Evolutionary conservation across 2,797 vertebrate genomes (phyloP).

Genomic region (Esox masquinongy): DNA sequence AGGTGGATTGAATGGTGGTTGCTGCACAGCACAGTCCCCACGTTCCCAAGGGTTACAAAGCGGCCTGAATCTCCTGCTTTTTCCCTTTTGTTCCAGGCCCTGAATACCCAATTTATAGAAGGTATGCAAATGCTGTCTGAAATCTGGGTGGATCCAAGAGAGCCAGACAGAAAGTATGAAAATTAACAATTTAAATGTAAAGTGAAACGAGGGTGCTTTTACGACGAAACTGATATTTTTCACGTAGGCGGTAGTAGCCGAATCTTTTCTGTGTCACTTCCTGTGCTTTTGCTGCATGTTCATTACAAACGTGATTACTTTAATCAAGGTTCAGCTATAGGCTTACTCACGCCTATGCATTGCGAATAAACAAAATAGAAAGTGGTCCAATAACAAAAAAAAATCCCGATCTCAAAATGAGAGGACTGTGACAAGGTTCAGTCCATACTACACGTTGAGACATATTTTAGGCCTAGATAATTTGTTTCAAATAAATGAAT

Average conservation of each 20-base stretch:
- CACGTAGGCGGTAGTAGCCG: neutral
- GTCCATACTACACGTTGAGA: neutral
- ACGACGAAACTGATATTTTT: constrained; percentile 37
- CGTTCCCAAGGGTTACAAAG: constrained; percentile 24
- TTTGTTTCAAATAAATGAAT: neutral
- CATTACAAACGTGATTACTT: neutral
- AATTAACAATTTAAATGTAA: constrained; percentile 20
- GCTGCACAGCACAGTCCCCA: neutral
- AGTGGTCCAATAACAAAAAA: neutral
- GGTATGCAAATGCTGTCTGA: constrained; percentile 34
- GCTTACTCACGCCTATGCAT: neutral
- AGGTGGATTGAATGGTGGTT: constrained; percentile 8
- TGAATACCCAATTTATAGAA: constrained; percentile 40
- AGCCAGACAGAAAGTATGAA: constrained; percentile 30
- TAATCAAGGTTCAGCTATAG: neutral
- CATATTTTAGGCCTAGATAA: neutral
- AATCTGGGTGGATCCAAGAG: constrained; percentile 53
- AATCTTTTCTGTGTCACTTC: neutral
- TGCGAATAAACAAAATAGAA: neutral
- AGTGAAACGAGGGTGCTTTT: constrained; percentile 44
- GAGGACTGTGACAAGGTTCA: neutral
- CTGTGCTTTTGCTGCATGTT: neutral
- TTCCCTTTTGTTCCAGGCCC: constrained; percentile 46
- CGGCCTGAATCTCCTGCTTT: constrained; percentile 30
- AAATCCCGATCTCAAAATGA: neutral